Evolutionary conservation across 1,140 invertebrate genomes (phyloP).

Genomic region (Neuroterus valhalla): DNA sequence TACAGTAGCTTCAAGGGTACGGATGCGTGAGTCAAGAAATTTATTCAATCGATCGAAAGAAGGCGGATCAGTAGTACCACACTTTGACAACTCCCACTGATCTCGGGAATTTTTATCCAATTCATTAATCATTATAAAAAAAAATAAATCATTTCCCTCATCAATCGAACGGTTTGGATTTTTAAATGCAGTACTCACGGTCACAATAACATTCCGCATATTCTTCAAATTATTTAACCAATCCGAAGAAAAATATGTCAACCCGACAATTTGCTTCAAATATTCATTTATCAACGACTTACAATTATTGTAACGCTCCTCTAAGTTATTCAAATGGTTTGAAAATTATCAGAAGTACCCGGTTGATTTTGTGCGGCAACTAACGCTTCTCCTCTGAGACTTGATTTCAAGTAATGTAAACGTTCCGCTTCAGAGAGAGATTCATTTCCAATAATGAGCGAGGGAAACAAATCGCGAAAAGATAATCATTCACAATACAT

Average conservation of each 20-base stretch:
- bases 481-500: background rate
- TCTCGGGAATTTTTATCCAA: no score
- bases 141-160: background rate
- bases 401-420: background rate
- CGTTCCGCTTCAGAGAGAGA: background rate
- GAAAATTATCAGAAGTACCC: background rate
- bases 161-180: background rate
- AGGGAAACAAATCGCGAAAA: background rate
- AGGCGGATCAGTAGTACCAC: background rate
- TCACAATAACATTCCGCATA: background rate
- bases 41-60: slow-evolving; percentile 14
- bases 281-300: no score
- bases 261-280: background rate
- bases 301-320: no score
- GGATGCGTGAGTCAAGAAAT: slow-evolving; percentile 5
- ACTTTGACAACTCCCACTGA: no score
- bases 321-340: no score
- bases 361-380: background rate
- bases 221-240: background rate
- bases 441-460: background rate
- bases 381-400: background rate
- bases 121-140: background rate
- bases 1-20: no score
- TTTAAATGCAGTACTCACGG: background rate
- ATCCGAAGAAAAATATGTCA: background rate